Evolutionary conservation across 2,888 invertebrate genomes (phyloP).

Genomic region (Kryphioiulus occultus): DNA sequence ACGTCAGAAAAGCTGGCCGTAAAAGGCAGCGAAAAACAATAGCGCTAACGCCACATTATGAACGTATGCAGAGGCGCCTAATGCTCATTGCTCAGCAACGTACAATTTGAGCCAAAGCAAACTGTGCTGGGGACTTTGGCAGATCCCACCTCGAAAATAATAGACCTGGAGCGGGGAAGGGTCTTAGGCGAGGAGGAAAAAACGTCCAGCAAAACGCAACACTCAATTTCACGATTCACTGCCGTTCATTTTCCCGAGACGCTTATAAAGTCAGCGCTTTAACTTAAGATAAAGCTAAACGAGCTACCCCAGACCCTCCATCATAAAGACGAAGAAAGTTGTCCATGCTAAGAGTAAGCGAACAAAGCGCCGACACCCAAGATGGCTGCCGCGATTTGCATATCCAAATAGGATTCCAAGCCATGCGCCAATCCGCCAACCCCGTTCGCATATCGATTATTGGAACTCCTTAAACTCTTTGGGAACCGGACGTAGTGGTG

Average conservation of each 20-base stretch:
- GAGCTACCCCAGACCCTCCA: conserved; percentile 29
- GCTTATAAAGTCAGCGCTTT: conserved; percentile 51
- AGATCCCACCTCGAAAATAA: conserved; percentile 24
- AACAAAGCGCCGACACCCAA: background rate
- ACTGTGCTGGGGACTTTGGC: background rate
- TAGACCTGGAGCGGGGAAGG: background rate
- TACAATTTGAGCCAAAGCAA: background rate
- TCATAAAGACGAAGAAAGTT: background rate
- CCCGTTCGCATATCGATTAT: conserved; percentile 27
- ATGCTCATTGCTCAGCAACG: background rate
- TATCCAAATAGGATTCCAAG: conserved; percentile 42
- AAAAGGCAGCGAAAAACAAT: conserved; percentile 36
- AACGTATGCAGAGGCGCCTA: conserved; percentile 17
- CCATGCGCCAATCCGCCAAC: background rate
- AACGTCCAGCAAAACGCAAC: conserved; percentile 46
- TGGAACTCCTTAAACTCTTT: conserved; percentile 33
- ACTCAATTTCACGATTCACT: conserved; percentile 52
- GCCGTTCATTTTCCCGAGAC: conserved; percentile 50
- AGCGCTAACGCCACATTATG: conserved; percentile 33
- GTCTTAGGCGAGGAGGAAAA: background rate
- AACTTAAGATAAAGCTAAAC: conserved; percentile 43
- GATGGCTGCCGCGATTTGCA: conserved; percentile 33
- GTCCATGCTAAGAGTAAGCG: background rate
- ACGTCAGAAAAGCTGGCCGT: background rate
- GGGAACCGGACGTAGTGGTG: background rate